phyloP scores from a whole-genome alignment of 2,797 vertebrate species.

The Eulemur coronatus region DNA sequence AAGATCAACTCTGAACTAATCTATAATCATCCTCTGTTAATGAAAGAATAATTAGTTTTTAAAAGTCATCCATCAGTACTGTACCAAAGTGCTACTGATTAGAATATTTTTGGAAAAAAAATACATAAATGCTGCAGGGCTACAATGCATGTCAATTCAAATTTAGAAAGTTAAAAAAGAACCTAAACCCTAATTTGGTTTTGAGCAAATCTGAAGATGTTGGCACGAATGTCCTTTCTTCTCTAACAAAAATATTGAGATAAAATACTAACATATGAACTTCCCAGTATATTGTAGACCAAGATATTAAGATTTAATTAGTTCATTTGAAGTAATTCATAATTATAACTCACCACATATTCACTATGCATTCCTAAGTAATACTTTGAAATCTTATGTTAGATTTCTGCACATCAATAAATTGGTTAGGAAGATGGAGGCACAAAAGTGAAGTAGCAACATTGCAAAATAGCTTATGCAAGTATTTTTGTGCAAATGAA shows the following conservation, averaged over 20 bases:
- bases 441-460: neutral
- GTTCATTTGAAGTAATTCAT: conserved; percentile 14
- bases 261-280: conserved; percentile 2
- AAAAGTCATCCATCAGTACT: neutral
- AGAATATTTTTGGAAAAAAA: neutral
- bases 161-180: conserved; percentile 13
- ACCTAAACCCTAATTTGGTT: neutral
- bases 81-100: neutral
- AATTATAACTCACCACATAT: neutral
- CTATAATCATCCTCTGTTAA: neutral
- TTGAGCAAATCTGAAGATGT: conserved; percentile 4
- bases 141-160: neutral
- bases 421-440: neutral
- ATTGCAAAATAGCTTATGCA: neutral
- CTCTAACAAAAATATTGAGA: conserved; percentile 46
- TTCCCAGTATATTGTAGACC: neutral
- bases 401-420: neutral
- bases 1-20: neutral
- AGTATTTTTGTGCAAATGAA: neutral
- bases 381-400: neutral
- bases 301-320: conserved; percentile 26
- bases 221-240: neutral
- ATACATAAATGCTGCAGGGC: neutral
- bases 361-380: neutral
- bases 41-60: neutral